Evolutionary conservation across 2,888 invertebrate species (phyloP), one percentile per base, ranked within the genome.

Genomic region (Rhaphigaster nebulosa): DNA sequence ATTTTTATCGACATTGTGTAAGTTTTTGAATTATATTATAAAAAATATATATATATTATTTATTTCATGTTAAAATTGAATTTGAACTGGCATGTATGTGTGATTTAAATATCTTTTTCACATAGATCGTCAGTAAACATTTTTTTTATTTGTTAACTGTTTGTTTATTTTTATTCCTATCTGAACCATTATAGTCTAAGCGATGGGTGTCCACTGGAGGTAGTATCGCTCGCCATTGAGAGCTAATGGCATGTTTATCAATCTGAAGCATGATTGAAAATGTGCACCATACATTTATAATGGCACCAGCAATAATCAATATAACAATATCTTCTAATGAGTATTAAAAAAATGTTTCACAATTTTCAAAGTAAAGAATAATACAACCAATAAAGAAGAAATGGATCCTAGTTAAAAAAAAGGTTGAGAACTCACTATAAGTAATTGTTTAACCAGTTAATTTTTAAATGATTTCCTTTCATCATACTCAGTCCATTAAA

Each of bases 101-200:
- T 60, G 88, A 56, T 65, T 88, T 41, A 88, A 60, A 88, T 88
- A 88, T 88, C 88, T 88, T 88, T 88, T 88, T 60, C 88, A 88
- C 88, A 60, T 56, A 88, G 65, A 88, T 60, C 65, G 88, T 88
- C 88, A 88, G 41, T 88, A 60, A 88, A 88, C 26, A 13, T 50
- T 80, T 84, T 84, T 65, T 84, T 84, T 84, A 84, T 84, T 84
- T 84, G 45, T 45, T 84, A 45, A 84, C n/a, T 84, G 41, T n/a
- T 80, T 80, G 12, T 80, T 41, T 80, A 23, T 84, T n/a, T 84
- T 45, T 50, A n/a, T 84, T n/a, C 26, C 84, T 23, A n/a, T n/a
- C 8, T 6, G 1, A 84, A 76, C 38, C 70, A 20, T 38, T n/a
- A 60, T 12, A n/a, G 13, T 60, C 12, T 60, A 60, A 60, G 60